Percentiles rank a stretch among this genome's conserved stretches.
Evolutionary conservation across 2,888 invertebrate species (phyloP).

Genomic region (Drosophila tanythrix): DNA sequence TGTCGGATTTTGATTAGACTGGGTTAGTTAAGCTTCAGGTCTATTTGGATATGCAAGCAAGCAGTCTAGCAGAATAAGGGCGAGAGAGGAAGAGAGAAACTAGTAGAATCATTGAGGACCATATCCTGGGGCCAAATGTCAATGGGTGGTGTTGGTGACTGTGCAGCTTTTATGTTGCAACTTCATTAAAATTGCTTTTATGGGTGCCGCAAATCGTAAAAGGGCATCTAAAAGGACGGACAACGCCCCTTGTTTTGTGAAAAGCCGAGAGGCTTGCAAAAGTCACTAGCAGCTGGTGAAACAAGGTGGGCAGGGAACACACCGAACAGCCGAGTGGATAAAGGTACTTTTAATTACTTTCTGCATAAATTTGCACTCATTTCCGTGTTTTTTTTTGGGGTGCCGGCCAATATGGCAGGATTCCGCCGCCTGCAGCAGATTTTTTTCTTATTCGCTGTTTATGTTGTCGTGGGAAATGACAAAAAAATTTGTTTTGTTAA

Average conservation of each 20-base stretch:
- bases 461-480: slow-evolving; percentile 14
- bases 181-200: slow-evolving; percentile 73
- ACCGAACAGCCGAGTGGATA: slow-evolving; percentile 48
- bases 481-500: slow-evolving; percentile 9
- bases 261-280: slow-evolving; percentile 1
- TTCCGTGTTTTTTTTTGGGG: slow-evolving; percentile 28
- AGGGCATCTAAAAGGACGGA: slow-evolving; percentile 38
- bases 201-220: slow-evolving; percentile 58
- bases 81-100: neutral
- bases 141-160: slow-evolving; percentile 28
- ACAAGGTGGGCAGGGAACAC: slow-evolving; percentile 15
- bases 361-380: slow-evolving; percentile 75
- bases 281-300: slow-evolving; percentile 7
- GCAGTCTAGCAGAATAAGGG: neutral
- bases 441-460: slow-evolving; percentile 3
- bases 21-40: slow-evolving; percentile 45
- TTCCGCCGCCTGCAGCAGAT: slow-evolving; percentile 24
- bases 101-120: slow-evolving; percentile 4
- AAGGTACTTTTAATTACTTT: slow-evolving; percentile 75
- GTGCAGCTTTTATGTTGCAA: slow-evolving; percentile 69
- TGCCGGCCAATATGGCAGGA: slow-evolving; percentile 7
- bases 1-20: neutral
- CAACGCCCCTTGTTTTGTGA: slow-evolving; percentile 11
- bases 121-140: slow-evolving; percentile 39
- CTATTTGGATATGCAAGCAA: slow-evolving; percentile 43